Percentiles rank a stretch among this genome's conserved stretches.
phyloP scores from a whole-genome alignment of 2,797 vertebrate species.

The Sphenopsis melanotis region DNA sequence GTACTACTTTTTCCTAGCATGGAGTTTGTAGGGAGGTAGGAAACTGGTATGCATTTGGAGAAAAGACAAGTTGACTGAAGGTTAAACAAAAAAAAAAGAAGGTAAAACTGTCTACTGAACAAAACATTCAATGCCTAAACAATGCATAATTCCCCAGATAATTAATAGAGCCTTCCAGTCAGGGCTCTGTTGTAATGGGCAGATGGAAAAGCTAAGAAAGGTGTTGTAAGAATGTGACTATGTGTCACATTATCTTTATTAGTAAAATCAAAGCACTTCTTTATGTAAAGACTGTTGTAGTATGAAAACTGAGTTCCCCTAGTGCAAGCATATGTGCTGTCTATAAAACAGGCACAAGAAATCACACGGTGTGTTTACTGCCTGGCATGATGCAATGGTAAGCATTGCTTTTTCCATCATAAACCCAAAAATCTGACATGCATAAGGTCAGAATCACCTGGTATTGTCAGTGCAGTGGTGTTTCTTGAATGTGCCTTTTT shows the following conservation, averaged over 20 bases:
- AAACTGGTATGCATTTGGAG: neutral
- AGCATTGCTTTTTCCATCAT: neutral
- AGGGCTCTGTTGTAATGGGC: neutral
- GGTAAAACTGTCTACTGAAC: neutral
- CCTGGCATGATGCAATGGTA: neutral
- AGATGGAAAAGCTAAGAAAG: neutral
- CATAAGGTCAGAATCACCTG: neutral
- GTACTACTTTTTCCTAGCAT: neutral
- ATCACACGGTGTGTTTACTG: neutral
- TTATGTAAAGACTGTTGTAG: neutral
- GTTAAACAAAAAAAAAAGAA: neutral
- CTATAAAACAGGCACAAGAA: neutral
- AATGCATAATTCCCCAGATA: neutral
- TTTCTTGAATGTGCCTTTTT: neutral
- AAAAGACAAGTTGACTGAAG: neutral
- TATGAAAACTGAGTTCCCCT: neutral
- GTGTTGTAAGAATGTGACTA: neutral
- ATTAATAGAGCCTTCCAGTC: neutral
- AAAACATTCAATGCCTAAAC: neutral
- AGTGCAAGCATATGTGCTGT: neutral
- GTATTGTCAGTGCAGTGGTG: neutral
- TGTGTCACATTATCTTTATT: neutral
- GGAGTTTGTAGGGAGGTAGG: neutral
- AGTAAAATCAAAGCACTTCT: neutral
- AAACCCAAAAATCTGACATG: neutral